Evolutionary conservation across 2,113 vertebrate species (phyloP).

Genomic region (Galemys pyrenaicus): DNA sequence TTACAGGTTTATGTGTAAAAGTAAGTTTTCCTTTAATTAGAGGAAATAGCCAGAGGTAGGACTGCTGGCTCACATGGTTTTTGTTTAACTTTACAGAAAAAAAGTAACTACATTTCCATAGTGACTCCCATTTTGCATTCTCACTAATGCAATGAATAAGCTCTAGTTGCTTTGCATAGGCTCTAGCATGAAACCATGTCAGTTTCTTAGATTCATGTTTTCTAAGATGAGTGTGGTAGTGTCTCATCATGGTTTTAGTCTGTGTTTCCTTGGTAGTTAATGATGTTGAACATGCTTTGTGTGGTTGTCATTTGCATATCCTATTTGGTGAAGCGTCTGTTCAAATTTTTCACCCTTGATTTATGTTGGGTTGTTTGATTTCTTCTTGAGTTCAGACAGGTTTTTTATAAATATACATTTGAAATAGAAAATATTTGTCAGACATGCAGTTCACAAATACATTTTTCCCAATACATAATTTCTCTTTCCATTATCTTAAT

Average conservation of each 20-base stretch:
- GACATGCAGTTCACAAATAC: neutral
- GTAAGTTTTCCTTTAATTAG: neutral
- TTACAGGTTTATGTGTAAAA: neutral
- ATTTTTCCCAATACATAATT: neutral
- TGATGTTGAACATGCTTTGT: neutral
- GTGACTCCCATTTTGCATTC: neutral
- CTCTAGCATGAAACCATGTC: no score
- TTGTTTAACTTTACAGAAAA: neutral
- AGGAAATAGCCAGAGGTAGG: neutral
- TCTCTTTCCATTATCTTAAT: neutral
- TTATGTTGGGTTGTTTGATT: neutral
- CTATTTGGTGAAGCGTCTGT: neutral
- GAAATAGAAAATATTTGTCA: neutral
- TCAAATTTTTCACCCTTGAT: neutral
- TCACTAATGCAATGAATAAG: rapidly evolving
- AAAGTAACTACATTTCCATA: neutral
- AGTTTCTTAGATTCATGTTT: neutral
- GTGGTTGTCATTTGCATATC: neutral
- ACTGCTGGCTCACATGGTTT: neutral
- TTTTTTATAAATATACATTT: neutral
- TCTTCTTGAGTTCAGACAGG: neutral
- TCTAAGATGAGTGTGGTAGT: neutral
- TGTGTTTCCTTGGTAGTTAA: neutral
- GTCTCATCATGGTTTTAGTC: neutral
- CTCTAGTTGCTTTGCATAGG: neutral